Percentiles rank a stretch among this genome's conserved stretches.
These are phyloP conservation scores for Barypeithes pellucidus DNA, from an alignment of 2,888 invertebrate genomes.

Conservation along the genomic window DNA sequence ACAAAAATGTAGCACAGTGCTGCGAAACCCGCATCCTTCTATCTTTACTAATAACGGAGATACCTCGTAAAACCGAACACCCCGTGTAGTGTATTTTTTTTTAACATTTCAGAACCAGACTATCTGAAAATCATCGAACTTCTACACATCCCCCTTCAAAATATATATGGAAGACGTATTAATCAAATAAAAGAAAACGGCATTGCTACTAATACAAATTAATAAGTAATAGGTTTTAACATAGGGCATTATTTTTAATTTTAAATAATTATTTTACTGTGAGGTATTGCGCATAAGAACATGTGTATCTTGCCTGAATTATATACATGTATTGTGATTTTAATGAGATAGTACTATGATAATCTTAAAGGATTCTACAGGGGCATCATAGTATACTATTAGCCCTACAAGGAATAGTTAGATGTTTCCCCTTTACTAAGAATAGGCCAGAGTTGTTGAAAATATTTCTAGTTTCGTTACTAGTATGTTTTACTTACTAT, in stretches of 20 bases:
- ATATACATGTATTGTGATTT: constrained; percentile 22
- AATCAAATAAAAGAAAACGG: constrained; percentile 61
- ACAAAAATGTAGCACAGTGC: too few relatives aligned
- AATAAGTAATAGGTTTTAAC: constrained; percentile 10
- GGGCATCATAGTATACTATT: constrained; percentile 20
- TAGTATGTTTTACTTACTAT: constrained; percentile 7
- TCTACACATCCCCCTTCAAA: constrained; percentile 90
- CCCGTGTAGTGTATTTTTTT: too few relatives aligned
- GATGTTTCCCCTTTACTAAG: neutral
- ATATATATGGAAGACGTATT: constrained; percentile 74
- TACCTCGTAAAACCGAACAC: too few relatives aligned
- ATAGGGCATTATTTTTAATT: neutral
- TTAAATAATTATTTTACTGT: neutral
- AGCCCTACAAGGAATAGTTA: neutral
- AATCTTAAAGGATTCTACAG: constrained; percentile 1
- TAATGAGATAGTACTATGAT: constrained; percentile 2
- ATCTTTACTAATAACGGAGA: too few relatives aligned
- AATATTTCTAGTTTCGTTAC: neutral
- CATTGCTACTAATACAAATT: constrained; percentile 45
- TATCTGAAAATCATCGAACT: constrained; percentile 89
- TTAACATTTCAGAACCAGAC: constrained; percentile 81
- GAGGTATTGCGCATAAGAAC: constrained; percentile 7
- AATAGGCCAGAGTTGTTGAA: neutral
- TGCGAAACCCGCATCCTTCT: too few relatives aligned
- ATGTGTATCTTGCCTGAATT: constrained; percentile 19